Evolutionary conservation across 1,140 invertebrate genomes (phyloP), one percentile per base, ranked within the genome.

Genomic region (Geopemphigus sp.): DNA sequence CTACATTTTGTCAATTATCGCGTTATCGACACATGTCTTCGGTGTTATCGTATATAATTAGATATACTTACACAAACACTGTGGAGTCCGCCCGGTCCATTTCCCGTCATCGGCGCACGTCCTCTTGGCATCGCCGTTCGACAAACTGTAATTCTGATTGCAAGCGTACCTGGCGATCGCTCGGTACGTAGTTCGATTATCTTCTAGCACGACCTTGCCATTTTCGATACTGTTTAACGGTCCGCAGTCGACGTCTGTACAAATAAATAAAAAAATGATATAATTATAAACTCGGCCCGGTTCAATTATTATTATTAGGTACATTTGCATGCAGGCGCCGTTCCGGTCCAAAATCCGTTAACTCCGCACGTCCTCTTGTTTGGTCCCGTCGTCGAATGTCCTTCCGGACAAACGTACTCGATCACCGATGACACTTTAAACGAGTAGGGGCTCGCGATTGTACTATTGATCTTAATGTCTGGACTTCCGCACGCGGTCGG

Each of bases 311-410:
- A 39, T 39, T 39, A 39, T 39, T 8, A 39, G 8, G 32, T 88
- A 95, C 93, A 95, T 90, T 94, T 93, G 85, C 95, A 96, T 63
- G 89, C 89, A 4, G 94, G 93, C 4, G 94, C 89, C 1, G 84
- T 83, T 17, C 91, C 93, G 66, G 90, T 92, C 94, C 94, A 97
- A 83, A 93, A 92, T 17, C 94, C 94, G 83, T 90, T 89, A 1
- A 85, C 82, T 29, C 88, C 87, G 84, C 95, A 97, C 3, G 86
- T 89, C 82, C 94, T 88, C 22, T 85, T 89, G 57, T 87, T 86
- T 66, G 90, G 87, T 59, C 95, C 95, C n/a, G 92, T 84, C 1
- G 97, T 85, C 88, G 92, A 92, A 84, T 94, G 91, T 11, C 94
- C 96, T 82, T 90, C 89, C 0, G 94, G 93, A 84, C 96, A 98